phyloP scores from a whole-genome alignment of 37 sponge, comb jelly and placozoan genomes.

The Spongilla lacustris region DNA sequence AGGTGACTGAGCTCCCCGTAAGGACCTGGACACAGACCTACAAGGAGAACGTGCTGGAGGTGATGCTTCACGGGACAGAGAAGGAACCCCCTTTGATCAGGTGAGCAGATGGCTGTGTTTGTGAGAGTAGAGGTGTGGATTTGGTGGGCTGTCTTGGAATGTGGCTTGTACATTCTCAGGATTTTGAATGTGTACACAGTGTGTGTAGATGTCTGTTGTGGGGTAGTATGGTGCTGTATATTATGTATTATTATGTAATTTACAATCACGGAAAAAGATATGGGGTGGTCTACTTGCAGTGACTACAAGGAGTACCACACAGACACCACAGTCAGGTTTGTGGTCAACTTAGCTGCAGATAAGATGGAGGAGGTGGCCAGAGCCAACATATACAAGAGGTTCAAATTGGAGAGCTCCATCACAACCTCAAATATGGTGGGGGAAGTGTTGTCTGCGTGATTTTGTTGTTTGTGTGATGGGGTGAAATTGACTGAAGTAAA shows the following conservation, averaged over 20 bases:
- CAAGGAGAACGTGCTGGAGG: constrained; percentile 91
- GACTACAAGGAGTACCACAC: constrained; percentile 99
- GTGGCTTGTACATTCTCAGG: neutral
- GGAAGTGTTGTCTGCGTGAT: neutral
- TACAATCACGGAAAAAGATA: no score
- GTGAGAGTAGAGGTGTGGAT: neutral
- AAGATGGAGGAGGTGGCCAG: constrained; percentile 76
- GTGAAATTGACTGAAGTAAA: no score
- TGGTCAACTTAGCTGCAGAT: constrained; percentile 69
- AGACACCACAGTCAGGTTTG: constrained; percentile 94
- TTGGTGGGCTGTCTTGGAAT: neutral
- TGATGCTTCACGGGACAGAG: constrained; percentile 90
- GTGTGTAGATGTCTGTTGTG: no score
- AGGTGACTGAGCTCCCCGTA: constrained; percentile 95
- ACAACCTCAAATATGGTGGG: constrained; percentile 69
- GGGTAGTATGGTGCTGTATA: no score
- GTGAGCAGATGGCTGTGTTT: constrained; percentile 32
- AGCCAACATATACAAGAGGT: constrained; percentile 88
- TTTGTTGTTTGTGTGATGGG: neutral
- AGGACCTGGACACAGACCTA: constrained; percentile 93
- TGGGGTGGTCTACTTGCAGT: constrained; percentile 63
- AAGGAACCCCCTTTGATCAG: constrained; percentile 82
- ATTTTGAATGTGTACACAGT: no score
- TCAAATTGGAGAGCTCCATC: constrained; percentile 87
- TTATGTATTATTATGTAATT: neutral